These are phyloP conservation scores for Yponomeuta malinellus DNA, from an alignment of 2,888 invertebrate species.

Conservation along the genomic window DNA sequence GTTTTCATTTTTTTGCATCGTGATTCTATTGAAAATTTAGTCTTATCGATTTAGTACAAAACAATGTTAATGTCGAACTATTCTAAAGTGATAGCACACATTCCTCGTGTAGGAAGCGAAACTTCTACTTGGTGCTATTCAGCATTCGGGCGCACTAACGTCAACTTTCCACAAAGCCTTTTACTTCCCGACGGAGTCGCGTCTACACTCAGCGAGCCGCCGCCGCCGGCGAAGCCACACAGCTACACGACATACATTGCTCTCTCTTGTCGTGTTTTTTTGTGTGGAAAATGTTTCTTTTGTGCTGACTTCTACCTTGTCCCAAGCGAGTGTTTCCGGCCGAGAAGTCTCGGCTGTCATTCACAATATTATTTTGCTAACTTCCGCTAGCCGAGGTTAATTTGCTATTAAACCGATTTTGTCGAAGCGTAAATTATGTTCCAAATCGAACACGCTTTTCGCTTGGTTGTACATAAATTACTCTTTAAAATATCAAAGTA, in stretches of 20 bases:
- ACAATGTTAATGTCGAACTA: neutral
- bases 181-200: neutral
- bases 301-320: neutral
- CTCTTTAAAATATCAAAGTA: too few relatives aligned
- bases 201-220: neutral
- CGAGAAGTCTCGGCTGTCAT: neutral
- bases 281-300: neutral
- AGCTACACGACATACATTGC: neutral
- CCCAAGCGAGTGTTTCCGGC: neutral
- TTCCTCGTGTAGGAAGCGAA: neutral
- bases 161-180: slow-evolving; percentile 1
- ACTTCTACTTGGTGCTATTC: neutral
- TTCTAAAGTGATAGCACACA: neutral
- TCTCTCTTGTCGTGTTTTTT: neutral
- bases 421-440: too few relatives aligned
- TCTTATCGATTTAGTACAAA: too few relatives aligned
- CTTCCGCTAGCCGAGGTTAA: too few relatives aligned
- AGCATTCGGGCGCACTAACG: neutral
- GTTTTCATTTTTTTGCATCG: too few relatives aligned
- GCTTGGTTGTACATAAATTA: too few relatives aligned
- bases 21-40: too few relatives aligned
- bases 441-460: too few relatives aligned
- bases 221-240: neutral
- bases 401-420: too few relatives aligned
- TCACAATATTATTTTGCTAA: too few relatives aligned